Percentiles rank a stretch among this genome's conserved stretches.
These are phyloP conservation scores for Eupeodes latifasciatus DNA, from an alignment of 2,888 invertebrate species.

Conservation along the genomic window DNA sequence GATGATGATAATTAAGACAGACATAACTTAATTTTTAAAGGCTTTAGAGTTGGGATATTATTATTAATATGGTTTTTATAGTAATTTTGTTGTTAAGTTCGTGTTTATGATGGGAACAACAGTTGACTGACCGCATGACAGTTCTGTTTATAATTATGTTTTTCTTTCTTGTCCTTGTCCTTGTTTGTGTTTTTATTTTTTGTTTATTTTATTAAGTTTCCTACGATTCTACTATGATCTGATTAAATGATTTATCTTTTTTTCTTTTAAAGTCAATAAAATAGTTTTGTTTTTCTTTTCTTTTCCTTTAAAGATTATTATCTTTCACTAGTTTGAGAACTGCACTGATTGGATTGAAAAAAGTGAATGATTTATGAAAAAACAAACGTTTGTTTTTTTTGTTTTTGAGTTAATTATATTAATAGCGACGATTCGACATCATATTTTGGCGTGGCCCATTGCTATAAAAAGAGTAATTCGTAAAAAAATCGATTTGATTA, in stretches of 20 bases:
- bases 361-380: conserved; percentile 36
- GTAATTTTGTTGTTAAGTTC: background rate
- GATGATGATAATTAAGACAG: conserved; percentile 21
- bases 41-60: conserved; percentile 13
- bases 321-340: conserved; percentile 49
- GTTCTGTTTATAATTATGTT: conserved; percentile 13
- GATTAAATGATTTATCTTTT: conserved; percentile 52
- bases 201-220: background rate
- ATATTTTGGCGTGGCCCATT: conserved; percentile 82
- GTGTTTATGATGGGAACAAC: conserved; percentile 23
- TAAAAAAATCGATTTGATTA: conserved; percentile 74
- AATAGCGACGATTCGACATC: conserved; percentile 83
- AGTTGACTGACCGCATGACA: conserved; percentile 64
- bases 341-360: conserved; percentile 52
- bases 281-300: background rate
- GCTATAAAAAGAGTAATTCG: conserved; percentile 79
- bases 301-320: conserved; percentile 11
- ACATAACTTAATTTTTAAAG: conserved; percentile 45
- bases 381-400: conserved; percentile 53
- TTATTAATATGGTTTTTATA: background rate
- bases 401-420: conserved; percentile 70
- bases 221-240: conserved; percentile 39
- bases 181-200: conserved; percentile 45
- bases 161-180: conserved; percentile 23
- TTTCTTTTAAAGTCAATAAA: conserved; percentile 41